These are phyloP conservation scores for Peromyscus californicus DNA, from an alignment of 2,113 vertebrate genomes.

Conservation along the genomic window DNA sequence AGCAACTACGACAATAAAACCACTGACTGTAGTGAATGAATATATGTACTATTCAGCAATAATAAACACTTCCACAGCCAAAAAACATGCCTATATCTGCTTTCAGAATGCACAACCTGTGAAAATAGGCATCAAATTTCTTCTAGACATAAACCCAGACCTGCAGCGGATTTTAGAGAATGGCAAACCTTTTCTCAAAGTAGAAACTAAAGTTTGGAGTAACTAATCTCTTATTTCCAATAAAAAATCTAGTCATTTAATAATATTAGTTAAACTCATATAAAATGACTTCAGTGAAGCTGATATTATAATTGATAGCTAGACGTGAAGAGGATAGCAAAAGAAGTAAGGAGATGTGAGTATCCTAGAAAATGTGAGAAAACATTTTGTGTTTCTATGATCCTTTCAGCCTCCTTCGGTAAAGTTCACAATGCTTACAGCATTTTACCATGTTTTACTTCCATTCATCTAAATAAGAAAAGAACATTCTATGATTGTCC, in stretches of 20 bases:
- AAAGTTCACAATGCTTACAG: neutral
- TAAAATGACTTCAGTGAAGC: neutral
- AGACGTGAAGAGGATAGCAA: neutral
- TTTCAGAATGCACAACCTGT: neutral
- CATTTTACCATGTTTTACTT: neutral
- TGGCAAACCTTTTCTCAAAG: neutral
- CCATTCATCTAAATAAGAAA: neutral
- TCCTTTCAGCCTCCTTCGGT: neutral
- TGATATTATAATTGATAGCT: neutral
- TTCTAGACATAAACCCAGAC: neutral
- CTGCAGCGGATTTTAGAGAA: neutral
- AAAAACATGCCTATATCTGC: neutral
- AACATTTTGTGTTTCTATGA: neutral
- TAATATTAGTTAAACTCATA: neutral
- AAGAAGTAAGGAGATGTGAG: neutral
- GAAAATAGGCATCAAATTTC: neutral
- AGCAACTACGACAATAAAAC: neutral
- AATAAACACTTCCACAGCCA: neutral
- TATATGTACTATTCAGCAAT: neutral
- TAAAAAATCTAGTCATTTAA: neutral
- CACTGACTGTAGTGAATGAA: neutral
- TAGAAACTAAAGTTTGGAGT: neutral
- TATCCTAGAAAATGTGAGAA: neutral
- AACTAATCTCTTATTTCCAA: neutral
- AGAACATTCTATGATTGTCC: neutral